Evolutionary conservation across 1,140 invertebrate genomes (phyloP).

Genomic region (Solenopsis fugax): DNA sequence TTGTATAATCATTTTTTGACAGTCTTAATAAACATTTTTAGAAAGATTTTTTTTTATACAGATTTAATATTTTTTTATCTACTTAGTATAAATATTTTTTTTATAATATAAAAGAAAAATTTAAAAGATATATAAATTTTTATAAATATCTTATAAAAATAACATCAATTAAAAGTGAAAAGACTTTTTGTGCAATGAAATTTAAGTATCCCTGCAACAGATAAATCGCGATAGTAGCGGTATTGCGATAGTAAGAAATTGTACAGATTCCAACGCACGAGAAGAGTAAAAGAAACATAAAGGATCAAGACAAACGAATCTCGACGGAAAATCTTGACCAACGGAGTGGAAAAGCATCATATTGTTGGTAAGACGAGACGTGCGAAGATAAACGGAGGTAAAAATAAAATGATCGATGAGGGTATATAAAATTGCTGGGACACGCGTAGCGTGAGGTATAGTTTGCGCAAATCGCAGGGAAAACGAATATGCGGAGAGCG

Average conservation of each 20-base stretch:
- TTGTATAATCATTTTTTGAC: no score
- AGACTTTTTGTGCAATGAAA: constrained; percentile 3
- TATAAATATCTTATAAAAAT: not conserved
- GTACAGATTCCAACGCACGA: constrained; percentile 32
- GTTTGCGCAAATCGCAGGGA: not conserved
- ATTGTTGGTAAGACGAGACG: not conserved
- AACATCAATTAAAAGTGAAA: not conserved
- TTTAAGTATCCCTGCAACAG: constrained; percentile 39
- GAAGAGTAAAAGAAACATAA: constrained; percentile 9
- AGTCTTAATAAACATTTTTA: no score
- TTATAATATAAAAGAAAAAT: not conserved
- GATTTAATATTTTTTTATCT: no score
- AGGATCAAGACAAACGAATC: constrained; percentile 6
- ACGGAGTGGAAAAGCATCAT: not conserved
- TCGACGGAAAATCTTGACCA: constrained; percentile 19
- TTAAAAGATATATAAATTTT: constrained; percentile 3
- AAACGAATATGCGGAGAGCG: not conserved
- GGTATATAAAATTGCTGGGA: constrained; percentile 18
- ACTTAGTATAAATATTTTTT: not conserved
- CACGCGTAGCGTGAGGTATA: not conserved
- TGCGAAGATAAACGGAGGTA: constrained; percentile 9
- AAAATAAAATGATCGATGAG: constrained; percentile 26
- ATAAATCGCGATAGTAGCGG: constrained; percentile 4
- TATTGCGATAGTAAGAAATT: constrained; percentile 48
- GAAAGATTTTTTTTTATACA: no score